Percentiles rank a stretch among this genome's conserved stretches.
Conservation (phyloP, 2,113 vertebrate species). For the Ursus arctos region DNA sequence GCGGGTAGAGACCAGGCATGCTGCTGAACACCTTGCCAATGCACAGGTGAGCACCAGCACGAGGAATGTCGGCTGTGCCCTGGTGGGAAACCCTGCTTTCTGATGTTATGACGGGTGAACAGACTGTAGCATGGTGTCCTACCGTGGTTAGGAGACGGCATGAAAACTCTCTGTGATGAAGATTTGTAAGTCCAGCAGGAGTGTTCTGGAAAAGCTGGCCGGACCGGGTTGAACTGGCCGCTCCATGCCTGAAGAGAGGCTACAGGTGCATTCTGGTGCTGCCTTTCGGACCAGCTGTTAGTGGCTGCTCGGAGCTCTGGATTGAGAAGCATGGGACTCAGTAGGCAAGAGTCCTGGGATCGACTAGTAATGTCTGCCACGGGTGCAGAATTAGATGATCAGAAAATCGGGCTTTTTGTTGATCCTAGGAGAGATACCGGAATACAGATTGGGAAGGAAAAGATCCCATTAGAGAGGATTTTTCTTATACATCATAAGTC, state of each 20-base stretch:
- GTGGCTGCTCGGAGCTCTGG: not conserved
- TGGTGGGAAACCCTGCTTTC: not conserved
- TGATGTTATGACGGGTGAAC: not conserved
- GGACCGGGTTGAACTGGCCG: too few relatives aligned
- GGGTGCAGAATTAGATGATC: not conserved
- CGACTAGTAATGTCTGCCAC: not conserved
- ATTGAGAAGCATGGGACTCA: not conserved
- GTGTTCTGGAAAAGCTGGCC: not conserved
- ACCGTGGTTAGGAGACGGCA: not conserved
- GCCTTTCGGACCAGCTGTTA: not conserved
- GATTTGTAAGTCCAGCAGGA: not conserved
- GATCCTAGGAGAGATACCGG: not conserved
- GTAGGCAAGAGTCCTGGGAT: not conserved
- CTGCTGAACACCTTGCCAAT: fast-evolving
- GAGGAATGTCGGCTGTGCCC: not conserved
- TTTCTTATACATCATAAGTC: not conserved
- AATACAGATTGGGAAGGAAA: not conserved
- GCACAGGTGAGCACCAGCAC: too few relatives aligned
- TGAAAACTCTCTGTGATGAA: not conserved
- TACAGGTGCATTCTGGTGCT: fast-evolving
- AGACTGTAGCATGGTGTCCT: fast-evolving
- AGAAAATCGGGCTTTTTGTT: too few relatives aligned
- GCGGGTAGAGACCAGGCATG: not conserved
- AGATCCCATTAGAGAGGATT: not conserved
- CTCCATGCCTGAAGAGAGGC: not conserved